Conservation (phyloP, 2,113 vertebrate genomes). For the Acinonyx jubatus region DNA sequence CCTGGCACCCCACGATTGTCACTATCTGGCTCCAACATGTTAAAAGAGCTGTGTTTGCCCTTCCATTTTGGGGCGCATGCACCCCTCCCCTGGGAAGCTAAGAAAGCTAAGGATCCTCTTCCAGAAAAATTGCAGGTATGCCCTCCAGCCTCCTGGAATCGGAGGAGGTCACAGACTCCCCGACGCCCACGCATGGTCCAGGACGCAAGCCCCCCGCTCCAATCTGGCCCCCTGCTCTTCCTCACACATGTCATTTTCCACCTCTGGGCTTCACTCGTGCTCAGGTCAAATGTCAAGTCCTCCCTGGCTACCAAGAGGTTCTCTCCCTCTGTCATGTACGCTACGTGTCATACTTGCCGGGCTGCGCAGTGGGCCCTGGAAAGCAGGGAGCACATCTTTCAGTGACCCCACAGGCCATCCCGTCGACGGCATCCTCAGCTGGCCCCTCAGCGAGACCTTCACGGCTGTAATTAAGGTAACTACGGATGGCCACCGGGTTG, state of each 20-base stretch:
- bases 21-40: not conserved
- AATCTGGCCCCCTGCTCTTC: fast-evolving
- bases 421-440: not conserved
- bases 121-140: not conserved
- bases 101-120: not conserved
- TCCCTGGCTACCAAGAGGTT: not conserved
- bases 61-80: not conserved
- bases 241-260: not conserved
- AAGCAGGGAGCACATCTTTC: not conserved
- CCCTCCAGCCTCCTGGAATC: not conserved
- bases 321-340: not conserved
- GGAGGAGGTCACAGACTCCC: not conserved
- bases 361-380: not conserved
- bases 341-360: not conserved
- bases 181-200: fast-evolving
- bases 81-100: not conserved
- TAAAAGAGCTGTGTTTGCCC: not conserved
- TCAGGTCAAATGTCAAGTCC: not conserved
- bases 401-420: not conserved
- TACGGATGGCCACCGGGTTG: not conserved
- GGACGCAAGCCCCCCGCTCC: fast-evolving
- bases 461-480: not conserved
- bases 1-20: not conserved
- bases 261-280: not conserved
- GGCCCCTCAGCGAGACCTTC: fast-evolving